Evolutionary conservation across 2,113 vertebrate genomes (phyloP).

Genomic region (Cyprinodon brontotheroides): DNA sequence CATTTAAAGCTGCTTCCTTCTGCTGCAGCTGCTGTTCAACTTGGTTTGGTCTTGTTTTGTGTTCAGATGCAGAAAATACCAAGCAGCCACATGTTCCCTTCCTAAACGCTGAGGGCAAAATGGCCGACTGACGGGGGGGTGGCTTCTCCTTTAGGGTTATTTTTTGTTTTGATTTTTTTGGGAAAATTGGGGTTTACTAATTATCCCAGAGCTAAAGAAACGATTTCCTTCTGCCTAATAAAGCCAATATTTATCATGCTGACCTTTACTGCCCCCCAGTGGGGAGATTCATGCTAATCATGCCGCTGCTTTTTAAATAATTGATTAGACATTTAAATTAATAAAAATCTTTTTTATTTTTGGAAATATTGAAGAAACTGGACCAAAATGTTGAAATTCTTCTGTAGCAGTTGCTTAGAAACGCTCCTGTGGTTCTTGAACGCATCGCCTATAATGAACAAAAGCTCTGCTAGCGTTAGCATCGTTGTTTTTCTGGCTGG

Average conservation of each 20-base stretch:
- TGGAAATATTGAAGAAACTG: no score
- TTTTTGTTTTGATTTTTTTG: no score
- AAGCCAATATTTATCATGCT: background rate
- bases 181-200: background rate
- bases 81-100: background rate
- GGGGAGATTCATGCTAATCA: background rate
- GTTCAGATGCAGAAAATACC: background rate
- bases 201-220: background rate
- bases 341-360: no score
- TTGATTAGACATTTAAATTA: no score
- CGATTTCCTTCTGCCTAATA: background rate
- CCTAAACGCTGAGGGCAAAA: background rate
- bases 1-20: no score
- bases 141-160: slow-evolving; percentile 37
- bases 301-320: no score
- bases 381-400: no score
- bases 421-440: background rate
- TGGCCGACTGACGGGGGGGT: background rate
- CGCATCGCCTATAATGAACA: background rate
- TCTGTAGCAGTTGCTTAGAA: no score
- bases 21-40: background rate
- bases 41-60: background rate
- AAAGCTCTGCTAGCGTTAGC: background rate
- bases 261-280: background rate
- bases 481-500: background rate